Base-by-base conservation (phyloP, 1,140 invertebrate species). In the Gonatopus flavifemur region DNA sequence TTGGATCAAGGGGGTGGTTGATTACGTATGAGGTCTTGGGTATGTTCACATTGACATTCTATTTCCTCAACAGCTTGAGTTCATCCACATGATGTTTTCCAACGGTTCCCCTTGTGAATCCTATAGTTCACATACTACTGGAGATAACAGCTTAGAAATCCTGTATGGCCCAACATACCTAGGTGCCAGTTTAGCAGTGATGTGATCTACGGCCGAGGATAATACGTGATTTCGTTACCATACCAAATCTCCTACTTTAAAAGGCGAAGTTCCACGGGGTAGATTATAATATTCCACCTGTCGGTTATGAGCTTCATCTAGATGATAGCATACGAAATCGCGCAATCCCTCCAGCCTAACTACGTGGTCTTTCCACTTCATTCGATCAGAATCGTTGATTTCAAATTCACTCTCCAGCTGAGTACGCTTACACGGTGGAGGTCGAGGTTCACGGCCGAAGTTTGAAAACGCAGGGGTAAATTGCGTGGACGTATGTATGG, bases 311-410 rank as follows among this genome's bases (percentile, higher is more conserved):
- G 46, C 46, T 22, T 38, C 33, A 3, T 8, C 24, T 2, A 48
- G n/a, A 1, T 36, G 22, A 16, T 38, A 19, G 1, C 10, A 25
- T 3, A 48, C n/a, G 18, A 19, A 33, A 20, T 52, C 44, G 3
- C 43, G 35, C 13, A 52, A 39, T 3, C 32, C 25, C 1, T 49
- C 30, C 2, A 54, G 24, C 16, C 33, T 21, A 13, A 37, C 24
- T 33, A 55, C 31, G 6, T 47, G 40, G 10, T 49, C 42, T n/a
- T n/a, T n/a, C n/a, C n/a, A n/a, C 5, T n/a, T 15, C 47, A 46
- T 50, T 15, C 20, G 39, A 9, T 49, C 32, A 1, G 52, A 47
- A 9, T 39, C 28, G 5, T 22, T 18, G 3, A 5, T 15, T 1
- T 38, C 15, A 13, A 55, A 9, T 28, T 7, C 25, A 12, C 12